These are phyloP conservation scores for Sphecodes monilicornis DNA, from an alignment of 2,888 invertebrate species.

Conservation along the genomic window DNA sequence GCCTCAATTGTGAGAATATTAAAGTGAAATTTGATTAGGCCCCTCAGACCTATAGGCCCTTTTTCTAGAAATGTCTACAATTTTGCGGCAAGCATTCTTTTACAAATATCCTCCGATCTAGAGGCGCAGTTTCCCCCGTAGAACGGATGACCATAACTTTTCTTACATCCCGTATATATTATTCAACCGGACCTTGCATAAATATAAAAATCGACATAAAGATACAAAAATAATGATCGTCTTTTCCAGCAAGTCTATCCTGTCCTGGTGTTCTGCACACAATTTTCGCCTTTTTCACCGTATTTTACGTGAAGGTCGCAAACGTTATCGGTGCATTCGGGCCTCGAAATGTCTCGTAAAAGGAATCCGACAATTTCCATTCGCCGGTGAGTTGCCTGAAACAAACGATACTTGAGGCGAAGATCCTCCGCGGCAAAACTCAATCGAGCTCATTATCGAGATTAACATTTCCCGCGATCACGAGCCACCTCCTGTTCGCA, in stretches of 20 bases:
- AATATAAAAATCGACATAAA: not conserved
- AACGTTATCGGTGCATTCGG: constrained; percentile 20
- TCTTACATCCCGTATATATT: no score
- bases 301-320: not conserved
- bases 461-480: constrained; percentile 68
- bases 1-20: no score
- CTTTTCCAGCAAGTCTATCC: not conserved
- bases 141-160: no score
- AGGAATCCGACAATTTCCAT: constrained; percentile 59
- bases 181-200: not conserved
- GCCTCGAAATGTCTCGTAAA: not conserved
- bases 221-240: not conserved
- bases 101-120: no score
- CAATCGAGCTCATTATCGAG: constrained; percentile 74
- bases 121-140: no score
- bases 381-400: constrained; percentile 62
- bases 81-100: no score
- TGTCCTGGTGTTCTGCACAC: not conserved
- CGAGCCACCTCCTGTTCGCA: constrained; percentile 27
- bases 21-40: no score
- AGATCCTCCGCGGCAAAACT: constrained; percentile 53
- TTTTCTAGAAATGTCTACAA: no score
- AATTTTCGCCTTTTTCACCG: not conserved
- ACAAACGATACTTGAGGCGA: constrained; percentile 35
- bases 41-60: no score